Conservation (phyloP, 2,113 vertebrate genomes). For the Epinephelus moara region DNA sequence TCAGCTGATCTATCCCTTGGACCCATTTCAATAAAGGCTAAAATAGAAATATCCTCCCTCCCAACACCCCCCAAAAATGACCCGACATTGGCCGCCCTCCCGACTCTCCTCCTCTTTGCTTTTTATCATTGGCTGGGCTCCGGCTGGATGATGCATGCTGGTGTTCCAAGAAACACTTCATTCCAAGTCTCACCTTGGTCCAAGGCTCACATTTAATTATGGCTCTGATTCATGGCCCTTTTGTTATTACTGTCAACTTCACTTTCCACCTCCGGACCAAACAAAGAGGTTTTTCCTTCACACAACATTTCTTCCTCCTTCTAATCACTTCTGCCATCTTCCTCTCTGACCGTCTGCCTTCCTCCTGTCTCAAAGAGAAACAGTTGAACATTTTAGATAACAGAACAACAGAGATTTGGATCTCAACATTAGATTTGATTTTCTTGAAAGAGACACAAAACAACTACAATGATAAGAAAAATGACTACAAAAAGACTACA, state of each 20-base stretch:
- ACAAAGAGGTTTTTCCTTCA: constrained; percentile 39
- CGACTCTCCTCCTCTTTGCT: constrained; percentile 21
- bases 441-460: background rate
- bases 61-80: constrained; percentile 25
- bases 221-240: constrained; percentile 64
- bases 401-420: background rate
- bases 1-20: constrained; percentile 47
- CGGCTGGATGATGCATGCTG: constrained; percentile 13
- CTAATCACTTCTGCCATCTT: background rate
- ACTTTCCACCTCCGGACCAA: constrained; percentile 50
- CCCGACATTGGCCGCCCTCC: constrained; percentile 50
- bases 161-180: constrained; percentile 61
- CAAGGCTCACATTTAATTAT: constrained; percentile 75
- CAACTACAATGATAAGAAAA: background rate
- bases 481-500: background rate
- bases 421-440: background rate
- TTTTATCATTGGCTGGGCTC: constrained; percentile 38
- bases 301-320: background rate
- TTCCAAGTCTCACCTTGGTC: constrained; percentile 58
- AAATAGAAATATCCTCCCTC: constrained; percentile 40
- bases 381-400: background rate
- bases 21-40: constrained; percentile 33
- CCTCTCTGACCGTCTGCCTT: background rate
- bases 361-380: background rate
- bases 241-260: constrained; percentile 66